Evolutionary conservation across 2,797 vertebrate species (phyloP), one percentile per base, ranked within the genome.

Genomic region (Syngnathus rostellatus): DNA sequence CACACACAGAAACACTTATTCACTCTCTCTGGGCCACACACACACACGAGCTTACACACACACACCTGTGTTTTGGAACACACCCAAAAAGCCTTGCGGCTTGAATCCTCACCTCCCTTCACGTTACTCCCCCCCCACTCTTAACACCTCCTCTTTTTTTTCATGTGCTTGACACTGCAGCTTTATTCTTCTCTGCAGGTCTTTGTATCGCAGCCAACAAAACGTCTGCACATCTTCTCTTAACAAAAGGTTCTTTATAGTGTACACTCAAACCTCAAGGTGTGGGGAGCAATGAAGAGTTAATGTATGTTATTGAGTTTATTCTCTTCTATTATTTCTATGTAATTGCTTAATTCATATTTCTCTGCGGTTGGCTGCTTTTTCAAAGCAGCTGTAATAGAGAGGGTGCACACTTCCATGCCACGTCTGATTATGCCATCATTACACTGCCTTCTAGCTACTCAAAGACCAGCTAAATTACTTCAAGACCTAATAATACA

Each of bases 41-140:
- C 67, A 75, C 55, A 67, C 38, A 57, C 21, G 39, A 12, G 68
- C 69, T 80, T 66, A 66, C 62, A 57, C 55, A 68, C 55, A 68
- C 58, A 68, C 69, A 70, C 64, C 68, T 79, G 76, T 79, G 79
- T 81, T 79, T 84, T 90, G 87, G 87, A 84, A 62, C 72, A 62
- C 67, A 62, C 72, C 83, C 87, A 88, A 83, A 31, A 79, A 63
- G 71, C 79, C 85, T 78, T 16, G 53, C 74, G 73, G 87, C 80
- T 60, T 75, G 62, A 1, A 77, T 83, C 77, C 73, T 84, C 76
- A 84, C 76, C 72, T 75, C 73, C 51, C 65, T 77, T 71, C 64
- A 76, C 71, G 69, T 81, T 73, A 72, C 67, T 76, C 76, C 40
- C 71, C 51, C 51, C 76, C 74, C 59, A 55, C 74, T 80, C 74